Evolutionary conservation across 2,113 vertebrate genomes (phyloP), one percentile per base, ranked within the genome.

Genomic region (Labeo rohita): DNA sequence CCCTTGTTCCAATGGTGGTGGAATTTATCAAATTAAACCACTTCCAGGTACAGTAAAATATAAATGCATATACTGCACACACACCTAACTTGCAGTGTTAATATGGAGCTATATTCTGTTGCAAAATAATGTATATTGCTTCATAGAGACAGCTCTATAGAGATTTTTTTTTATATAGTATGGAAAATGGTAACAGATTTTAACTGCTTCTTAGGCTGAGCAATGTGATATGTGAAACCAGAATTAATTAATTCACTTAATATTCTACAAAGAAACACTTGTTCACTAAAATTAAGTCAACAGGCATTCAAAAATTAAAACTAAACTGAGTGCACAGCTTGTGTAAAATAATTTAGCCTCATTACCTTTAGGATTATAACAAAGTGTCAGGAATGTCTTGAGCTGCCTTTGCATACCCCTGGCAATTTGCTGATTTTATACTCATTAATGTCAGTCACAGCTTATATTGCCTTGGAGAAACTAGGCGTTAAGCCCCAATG

Each of bases 401-500:
- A 49, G 47, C 47, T 78, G 75, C 56, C 75, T 54, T 78, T 78
- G 49, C 75, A 56, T 36, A 34, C 49, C 50, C 49, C 21, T 43
- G 18, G 43, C 70, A 73, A 43, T 73, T 11, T 47, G 43, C 43
- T 75, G 73, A 23, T 50, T 50, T 78, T 21, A 21, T 80, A 13
- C 56, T 63, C 39, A 45, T 80, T 80, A 23, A 47, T 80, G 56
- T 45, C 56, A 80, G n/a, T 80, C 39, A 80, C 15, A 21, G 39
- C 18, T 73, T 8, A 43, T 47, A 43, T 73, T 73, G 43, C 70
- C 36, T 47, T 63, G 56, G 56, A 63, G 36, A 78, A 78, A 36
- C 49, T 56, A 28, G 23, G 28, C 23, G 8, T 78, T 34, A 78
- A 77, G 49, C 13, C 15, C 7, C 49, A 63, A 4, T 36, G 50